Percentiles rank a stretch among this genome's conserved stretches.
These are phyloP conservation scores for Myxocyprinus asiaticus DNA, from an alignment of 2,113 vertebrate species.

Conservation along the genomic window DNA sequence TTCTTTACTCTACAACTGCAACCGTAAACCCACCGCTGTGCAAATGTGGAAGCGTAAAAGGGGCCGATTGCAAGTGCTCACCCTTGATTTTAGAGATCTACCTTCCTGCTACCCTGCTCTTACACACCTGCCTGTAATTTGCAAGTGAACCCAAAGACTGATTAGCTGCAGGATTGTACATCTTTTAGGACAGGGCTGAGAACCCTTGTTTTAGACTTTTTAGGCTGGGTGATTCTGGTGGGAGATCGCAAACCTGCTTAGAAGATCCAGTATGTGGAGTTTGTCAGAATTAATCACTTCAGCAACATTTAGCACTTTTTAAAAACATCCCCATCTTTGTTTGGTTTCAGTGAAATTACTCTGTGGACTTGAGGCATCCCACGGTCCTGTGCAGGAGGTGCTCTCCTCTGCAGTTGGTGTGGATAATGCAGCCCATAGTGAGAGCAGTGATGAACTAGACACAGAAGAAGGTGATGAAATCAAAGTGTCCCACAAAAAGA, in stretches of 20 bases:
- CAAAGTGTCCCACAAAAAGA: conserved; percentile 84
- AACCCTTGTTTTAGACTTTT: too few species aligned
- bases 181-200: background rate
- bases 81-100: background rate
- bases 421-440: conserved; percentile 69
- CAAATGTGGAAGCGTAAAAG: too few species aligned
- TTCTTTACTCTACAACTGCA: too few species aligned
- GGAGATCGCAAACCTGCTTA: background rate
- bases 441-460: conserved; percentile 85
- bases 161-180: background rate
- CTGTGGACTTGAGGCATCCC: conserved; percentile 93
- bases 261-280: background rate
- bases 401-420: conserved; percentile 72
- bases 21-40: too few species aligned
- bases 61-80: too few species aligned
- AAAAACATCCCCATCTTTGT: background rate
- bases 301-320: too few species aligned
- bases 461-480: conserved; percentile 75
- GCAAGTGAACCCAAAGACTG: background rate
- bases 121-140: background rate
- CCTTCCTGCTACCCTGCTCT: background rate
- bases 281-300: background rate
- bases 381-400: conserved; percentile 86
- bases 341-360: conserved; percentile 86
- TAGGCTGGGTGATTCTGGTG: too few species aligned